phyloP scores from a whole-genome alignment of 2,888 invertebrate species.

The Microplitis deprimator region DNA sequence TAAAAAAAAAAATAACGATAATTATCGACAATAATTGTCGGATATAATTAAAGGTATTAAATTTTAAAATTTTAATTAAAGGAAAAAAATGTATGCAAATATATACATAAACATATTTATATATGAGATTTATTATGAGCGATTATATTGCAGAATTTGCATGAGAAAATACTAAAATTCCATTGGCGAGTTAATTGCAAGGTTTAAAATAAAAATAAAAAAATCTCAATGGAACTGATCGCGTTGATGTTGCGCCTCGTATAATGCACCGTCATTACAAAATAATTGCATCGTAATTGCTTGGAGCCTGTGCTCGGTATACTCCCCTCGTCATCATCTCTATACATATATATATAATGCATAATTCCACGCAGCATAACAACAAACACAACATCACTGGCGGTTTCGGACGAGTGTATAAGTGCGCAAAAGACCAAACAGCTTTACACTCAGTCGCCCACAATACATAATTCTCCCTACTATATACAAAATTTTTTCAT shows the following conservation, averaged over 20 bases:
- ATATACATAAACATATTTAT: too few species aligned
- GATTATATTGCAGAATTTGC: conserved; percentile 20
- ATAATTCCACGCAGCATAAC: conserved; percentile 2
- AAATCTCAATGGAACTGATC: conserved; percentile 28
- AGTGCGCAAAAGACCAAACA: conserved; percentile 18
- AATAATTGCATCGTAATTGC: conserved; percentile 57
- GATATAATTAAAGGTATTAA: neutral
- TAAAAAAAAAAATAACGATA: neutral
- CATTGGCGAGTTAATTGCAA: conserved; percentile 24
- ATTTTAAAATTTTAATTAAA: neutral
- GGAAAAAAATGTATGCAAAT: conserved; percentile 14
- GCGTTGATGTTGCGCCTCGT: conserved; percentile 38
- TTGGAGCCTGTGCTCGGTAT: conserved; percentile 33
- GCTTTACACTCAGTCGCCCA: conserved; percentile 14
- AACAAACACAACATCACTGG: neutral
- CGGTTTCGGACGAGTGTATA: neutral
- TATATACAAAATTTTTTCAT: neutral
- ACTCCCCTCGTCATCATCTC: neutral
- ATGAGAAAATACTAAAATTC: conserved; percentile 29
- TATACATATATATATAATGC: neutral
- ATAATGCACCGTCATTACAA: conserved; percentile 43
- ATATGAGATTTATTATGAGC: conserved; percentile 9
- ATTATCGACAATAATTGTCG: conserved; percentile 9
- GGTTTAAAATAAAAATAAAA: conserved; percentile 10
- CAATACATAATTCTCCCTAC: conserved; percentile 8